Evolutionary conservation across 2,888 invertebrate species (phyloP).

Genomic region (Hydriomena furcata): DNA sequence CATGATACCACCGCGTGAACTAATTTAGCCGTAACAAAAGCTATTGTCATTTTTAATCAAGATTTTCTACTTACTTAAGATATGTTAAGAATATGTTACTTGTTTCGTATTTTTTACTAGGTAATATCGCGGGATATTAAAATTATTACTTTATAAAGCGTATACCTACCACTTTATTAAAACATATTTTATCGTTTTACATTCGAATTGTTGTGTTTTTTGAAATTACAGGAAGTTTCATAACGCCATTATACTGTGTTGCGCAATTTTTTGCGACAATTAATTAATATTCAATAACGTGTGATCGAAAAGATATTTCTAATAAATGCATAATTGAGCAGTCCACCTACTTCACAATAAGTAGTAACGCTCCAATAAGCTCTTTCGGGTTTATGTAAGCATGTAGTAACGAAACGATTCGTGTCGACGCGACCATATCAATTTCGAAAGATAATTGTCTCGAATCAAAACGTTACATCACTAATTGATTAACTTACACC

Average conservation of each 20-base stretch:
- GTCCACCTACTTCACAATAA: slow-evolving; percentile 38
- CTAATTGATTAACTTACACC: slow-evolving; percentile 28
- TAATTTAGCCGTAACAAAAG: slow-evolving; percentile 47
- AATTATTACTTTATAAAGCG: too few relatives aligned
- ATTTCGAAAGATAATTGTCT: slow-evolving; percentile 55
- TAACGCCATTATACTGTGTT: neutral
- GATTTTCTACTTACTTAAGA: slow-evolving; percentile 37
- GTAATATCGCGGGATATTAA: too few relatives aligned
- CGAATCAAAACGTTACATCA: slow-evolving; percentile 45
- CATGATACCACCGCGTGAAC: slow-evolving; percentile 29
- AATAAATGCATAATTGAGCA: slow-evolving; percentile 27
- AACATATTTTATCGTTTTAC: too few relatives aligned
- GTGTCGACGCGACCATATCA: slow-evolving; percentile 50
- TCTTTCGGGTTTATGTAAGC: slow-evolving; percentile 49
- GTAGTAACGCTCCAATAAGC: slow-evolving; percentile 49
- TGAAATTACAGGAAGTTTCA: too few relatives aligned
- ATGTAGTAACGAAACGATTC: slow-evolving; percentile 56
- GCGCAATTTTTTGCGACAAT: neutral
- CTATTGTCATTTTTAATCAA: slow-evolving; percentile 53
- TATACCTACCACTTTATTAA: too few relatives aligned
- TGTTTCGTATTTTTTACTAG: slow-evolving; percentile 4
- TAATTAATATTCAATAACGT: slow-evolving; percentile 5
- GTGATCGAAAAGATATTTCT: slow-evolving; percentile 17
- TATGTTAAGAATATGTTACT: slow-evolving; percentile 18
- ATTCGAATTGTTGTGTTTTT: too few relatives aligned